phyloP scores from a whole-genome alignment of 2,888 invertebrate species.

The Acrocyrtus sp. region DNA sequence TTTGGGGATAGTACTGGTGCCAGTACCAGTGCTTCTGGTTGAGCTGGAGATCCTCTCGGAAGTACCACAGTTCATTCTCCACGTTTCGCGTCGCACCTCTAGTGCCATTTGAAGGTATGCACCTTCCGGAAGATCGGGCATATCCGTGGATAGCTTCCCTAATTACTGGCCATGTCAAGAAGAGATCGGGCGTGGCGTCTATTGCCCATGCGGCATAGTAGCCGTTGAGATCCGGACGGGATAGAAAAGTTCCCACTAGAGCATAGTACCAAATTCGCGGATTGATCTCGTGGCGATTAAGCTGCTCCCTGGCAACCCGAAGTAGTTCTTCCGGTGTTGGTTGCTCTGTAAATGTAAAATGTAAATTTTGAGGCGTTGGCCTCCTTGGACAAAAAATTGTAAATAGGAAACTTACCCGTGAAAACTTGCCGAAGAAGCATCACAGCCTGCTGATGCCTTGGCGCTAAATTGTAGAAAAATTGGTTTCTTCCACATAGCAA shows the following conservation, averaged over 20 bases:
- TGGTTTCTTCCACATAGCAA: too few relatives aligned
- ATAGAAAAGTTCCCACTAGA: slow-evolving; percentile 12
- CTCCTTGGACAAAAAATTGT: background rate
- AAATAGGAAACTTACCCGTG: too few relatives aligned
- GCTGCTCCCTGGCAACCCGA: slow-evolving; percentile 26
- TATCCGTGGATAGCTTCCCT: slow-evolving; percentile 9
- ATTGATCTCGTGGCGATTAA: slow-evolving; percentile 32
- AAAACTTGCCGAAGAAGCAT: too few relatives aligned
- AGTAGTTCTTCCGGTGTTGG: slow-evolving; percentile 25
- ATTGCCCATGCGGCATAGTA: slow-evolving; percentile 6
- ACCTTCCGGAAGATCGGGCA: too few relatives aligned
- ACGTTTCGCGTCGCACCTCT: background rate
- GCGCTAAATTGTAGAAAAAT: too few relatives aligned
- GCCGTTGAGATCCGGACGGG: slow-evolving; percentile 32
- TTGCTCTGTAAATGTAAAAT: slow-evolving; percentile 1
- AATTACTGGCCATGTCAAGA: slow-evolving; percentile 24
- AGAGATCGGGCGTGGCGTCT: slow-evolving; percentile 42
- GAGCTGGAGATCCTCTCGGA: slow-evolving; percentile 21
- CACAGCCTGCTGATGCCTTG: too few relatives aligned
- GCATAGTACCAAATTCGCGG: slow-evolving; percentile 47
- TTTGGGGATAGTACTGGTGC: background rate
- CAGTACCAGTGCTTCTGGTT: slow-evolving; percentile 29
- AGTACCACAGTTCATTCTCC: slow-evolving; percentile 35
- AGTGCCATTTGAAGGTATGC: background rate
- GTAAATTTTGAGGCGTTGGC: background rate